Evolutionary conservation across 1,140 invertebrate species (phyloP), one percentile per base, ranked within the genome.

Genomic region (Samia ricini): DNA sequence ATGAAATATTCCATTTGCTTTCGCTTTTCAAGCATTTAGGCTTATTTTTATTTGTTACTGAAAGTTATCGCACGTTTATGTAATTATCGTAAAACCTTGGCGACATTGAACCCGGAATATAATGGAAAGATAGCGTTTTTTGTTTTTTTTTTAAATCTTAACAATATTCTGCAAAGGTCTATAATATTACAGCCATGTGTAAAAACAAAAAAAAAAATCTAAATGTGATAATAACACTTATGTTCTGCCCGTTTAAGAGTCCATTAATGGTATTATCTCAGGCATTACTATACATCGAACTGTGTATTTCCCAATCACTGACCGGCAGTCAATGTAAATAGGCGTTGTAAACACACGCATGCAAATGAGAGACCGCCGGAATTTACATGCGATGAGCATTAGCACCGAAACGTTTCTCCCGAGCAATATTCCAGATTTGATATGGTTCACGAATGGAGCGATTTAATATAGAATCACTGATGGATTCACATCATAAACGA

Each of bases 361-460:
- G 52, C 20, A 24, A 55, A 55, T 55, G 52, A 55, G 52, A 23
- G 15, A 12, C 21, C 52, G 52, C 12, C 6, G 24, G 15, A 24
- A 55, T 55, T 24, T 55, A 18, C 52, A 55, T 55, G 52, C 4
- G 52, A 24, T 42, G 33, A 42, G 33, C 33, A 42, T 42, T 42
- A 42, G 15, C 33, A 15, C 33, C 10, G 10, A 42, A 42, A 42
- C 33, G 1, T 3, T 42, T 42, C 33, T 10, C 33, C 15, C 7
- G 15, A 42, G 15, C 33, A 42, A 42, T 42, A 42, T 42, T 42
- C 33, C 10, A 3, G 10, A 3, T 42, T 42, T 5, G 10, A 10
- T 42, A 42, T 42, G 33, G n/a, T 42, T 42, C 33, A 12, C 15
- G n/a, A 42, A 10, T 15, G 15, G 33, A 42, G 15, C 15, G 0